Conservation (phyloP, 92 coral and sea anemone genomes). For the Palythoa grandis region DNA sequence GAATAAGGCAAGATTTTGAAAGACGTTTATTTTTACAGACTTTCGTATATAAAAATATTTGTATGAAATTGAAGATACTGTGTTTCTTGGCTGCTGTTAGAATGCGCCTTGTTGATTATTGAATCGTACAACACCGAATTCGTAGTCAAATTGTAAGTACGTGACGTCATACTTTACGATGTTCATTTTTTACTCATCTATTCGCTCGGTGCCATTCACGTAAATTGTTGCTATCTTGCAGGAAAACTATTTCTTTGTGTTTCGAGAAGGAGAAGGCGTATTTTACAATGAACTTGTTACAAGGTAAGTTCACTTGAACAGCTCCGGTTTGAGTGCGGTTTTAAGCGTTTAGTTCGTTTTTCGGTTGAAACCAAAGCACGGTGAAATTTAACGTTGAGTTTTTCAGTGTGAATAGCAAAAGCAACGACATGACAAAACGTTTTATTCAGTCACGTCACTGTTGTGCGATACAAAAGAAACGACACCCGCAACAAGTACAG, state of each 20-base stretch:
- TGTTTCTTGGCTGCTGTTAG: too few species aligned
- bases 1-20: too few species aligned
- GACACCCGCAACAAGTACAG: background rate
- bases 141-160: too few species aligned
- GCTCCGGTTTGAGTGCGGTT: too few species aligned
- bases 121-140: too few species aligned
- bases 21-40: too few species aligned
- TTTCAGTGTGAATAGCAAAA: background rate
- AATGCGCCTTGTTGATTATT: too few species aligned
- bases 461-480: background rate
- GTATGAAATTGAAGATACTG: too few species aligned
- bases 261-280: conserved; percentile 98
- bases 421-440: background rate
- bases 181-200: background rate
- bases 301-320: conserved; percentile 58
- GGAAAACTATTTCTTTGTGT: conserved; percentile 98
- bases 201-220: background rate
- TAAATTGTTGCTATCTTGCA: conserved; percentile 22
- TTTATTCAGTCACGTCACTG: background rate
- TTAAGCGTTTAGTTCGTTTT: too few species aligned
- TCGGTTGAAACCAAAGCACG: too few species aligned
- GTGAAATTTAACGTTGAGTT: too few species aligned
- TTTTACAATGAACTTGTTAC: conserved; percentile 96
- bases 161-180: background rate
- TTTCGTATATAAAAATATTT: too few species aligned